Evolutionary conservation across 2,888 invertebrate genomes (phyloP).

Genomic region (Disparrhopalites patrizii): DNA sequence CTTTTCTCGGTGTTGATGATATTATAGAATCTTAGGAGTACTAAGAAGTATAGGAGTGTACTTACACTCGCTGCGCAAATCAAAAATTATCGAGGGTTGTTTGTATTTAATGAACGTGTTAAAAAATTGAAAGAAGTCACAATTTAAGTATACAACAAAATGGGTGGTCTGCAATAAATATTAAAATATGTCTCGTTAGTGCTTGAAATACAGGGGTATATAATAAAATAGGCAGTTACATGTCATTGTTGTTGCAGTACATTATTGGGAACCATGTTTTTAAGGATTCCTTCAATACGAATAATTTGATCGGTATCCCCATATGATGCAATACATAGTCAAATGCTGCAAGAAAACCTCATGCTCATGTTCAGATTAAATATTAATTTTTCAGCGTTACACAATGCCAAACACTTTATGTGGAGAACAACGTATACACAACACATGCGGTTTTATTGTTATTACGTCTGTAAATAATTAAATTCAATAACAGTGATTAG

Average conservation of each 20-base stretch:
- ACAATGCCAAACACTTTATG: not conserved
- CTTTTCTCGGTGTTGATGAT: too few relatives aligned
- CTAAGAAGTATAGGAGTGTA: too few relatives aligned
- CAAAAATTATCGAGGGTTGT: not conserved
- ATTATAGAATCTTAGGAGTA: too few relatives aligned
- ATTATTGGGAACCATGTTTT: too few relatives aligned
- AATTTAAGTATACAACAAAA: constrained; percentile 5
- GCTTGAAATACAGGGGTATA: constrained; percentile 11
- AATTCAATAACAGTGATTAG: constrained; percentile 15
- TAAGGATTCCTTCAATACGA: too few relatives aligned
- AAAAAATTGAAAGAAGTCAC: constrained; percentile 11
- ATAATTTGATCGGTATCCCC: too few relatives aligned
- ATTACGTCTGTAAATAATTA: constrained; percentile 8
- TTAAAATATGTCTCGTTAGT: constrained; percentile 1
- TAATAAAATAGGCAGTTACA: too few relatives aligned
- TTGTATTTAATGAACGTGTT: constrained; percentile 8
- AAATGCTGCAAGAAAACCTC: too few relatives aligned
- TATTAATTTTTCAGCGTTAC: not conserved
- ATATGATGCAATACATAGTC: too few relatives aligned
- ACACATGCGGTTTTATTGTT: constrained; percentile 21
- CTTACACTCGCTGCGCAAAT: too few relatives aligned
- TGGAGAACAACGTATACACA: constrained; percentile 17
- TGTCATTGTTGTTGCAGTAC: not conserved
- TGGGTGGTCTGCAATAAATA: constrained; percentile 1
- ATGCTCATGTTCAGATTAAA: too few relatives aligned